Conservation (phyloP, 2,888 invertebrate species). For the Girardia tigrina region DNA sequence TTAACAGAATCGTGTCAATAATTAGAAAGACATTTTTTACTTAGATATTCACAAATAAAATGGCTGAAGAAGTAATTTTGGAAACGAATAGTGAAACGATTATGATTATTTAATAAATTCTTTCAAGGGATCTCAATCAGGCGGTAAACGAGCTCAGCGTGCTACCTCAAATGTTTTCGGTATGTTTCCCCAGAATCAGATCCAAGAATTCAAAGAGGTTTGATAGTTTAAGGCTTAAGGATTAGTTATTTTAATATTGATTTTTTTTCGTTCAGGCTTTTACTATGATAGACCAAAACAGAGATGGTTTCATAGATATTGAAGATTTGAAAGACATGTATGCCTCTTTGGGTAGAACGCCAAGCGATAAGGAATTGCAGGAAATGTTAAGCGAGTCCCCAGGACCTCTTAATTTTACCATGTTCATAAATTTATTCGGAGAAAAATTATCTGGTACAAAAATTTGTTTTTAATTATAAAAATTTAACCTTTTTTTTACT, state of each 20-base stretch:
- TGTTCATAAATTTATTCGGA: conserved; percentile 50
- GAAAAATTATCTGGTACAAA: conserved; percentile 48
- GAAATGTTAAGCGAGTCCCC: conserved; percentile 50
- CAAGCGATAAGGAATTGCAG: conserved; percentile 45
- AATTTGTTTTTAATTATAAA: neutral
- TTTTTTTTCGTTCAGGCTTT: too few species aligned
- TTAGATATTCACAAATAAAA: neutral
- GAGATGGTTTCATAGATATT: conserved; percentile 53
- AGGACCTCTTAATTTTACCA: conserved; percentile 50
- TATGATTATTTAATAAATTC: neutral
- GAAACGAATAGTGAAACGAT: neutral
- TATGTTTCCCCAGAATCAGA: conserved; percentile 54
- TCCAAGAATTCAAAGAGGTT: conserved; percentile 55
- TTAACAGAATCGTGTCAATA: neutral
- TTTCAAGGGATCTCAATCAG: conserved; percentile 19
- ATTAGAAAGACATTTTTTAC: neutral
- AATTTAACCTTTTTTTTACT: neutral
- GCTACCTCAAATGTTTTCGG: conserved; percentile 53
- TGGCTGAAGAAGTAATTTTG: conserved; percentile 1
- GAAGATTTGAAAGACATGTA: conserved; percentile 53
- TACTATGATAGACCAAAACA: conserved; percentile 55
- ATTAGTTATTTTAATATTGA: too few species aligned
- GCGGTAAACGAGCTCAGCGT: conserved; percentile 43
- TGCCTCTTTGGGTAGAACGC: conserved; percentile 49
- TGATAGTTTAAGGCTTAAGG: conserved; percentile 37